These are phyloP conservation scores for Actenoides hombroni DNA, from an alignment of 2,113 vertebrate genomes.

Conservation along the genomic window DNA sequence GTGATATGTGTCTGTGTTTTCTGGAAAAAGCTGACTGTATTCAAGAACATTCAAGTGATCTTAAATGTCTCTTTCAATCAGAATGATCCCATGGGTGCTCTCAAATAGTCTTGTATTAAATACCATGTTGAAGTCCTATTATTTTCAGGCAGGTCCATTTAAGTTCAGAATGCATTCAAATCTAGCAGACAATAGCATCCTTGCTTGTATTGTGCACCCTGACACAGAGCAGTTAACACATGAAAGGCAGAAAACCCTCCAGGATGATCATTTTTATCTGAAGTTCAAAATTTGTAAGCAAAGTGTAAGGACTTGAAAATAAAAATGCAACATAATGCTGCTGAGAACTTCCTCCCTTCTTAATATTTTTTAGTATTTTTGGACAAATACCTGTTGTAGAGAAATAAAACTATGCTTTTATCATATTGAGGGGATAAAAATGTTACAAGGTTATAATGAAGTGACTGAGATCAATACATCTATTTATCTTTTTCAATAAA, in stretches of 20 bases:
- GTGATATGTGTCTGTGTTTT: background rate
- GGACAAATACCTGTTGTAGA: background rate
- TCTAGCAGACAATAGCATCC: background rate
- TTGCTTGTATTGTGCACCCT: background rate
- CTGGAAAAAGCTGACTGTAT: background rate
- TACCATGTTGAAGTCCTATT: background rate
- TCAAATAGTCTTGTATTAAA: background rate
- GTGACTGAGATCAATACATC: background rate
- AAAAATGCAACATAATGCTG: background rate
- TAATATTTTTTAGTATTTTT: background rate
- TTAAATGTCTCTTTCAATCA: background rate
- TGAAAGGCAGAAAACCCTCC: background rate
- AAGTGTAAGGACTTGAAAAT: background rate
- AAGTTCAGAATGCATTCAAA: background rate
- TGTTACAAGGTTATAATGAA: background rate
- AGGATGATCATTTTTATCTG: background rate
- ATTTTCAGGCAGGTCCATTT: background rate
- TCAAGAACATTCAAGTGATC: background rate
- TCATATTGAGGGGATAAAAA: background rate
- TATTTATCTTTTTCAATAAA: background rate
- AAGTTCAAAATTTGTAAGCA: background rate
- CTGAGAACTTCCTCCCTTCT: background rate
- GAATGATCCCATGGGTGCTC: background rate
- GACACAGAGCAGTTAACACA: background rate
- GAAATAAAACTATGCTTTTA: background rate